A percentile compares a stretch with the other conserved stretches of the same genome.
Conservation (phyloP, 2,888 invertebrate genomes). For the Dryadula phaetusa region DNA sequence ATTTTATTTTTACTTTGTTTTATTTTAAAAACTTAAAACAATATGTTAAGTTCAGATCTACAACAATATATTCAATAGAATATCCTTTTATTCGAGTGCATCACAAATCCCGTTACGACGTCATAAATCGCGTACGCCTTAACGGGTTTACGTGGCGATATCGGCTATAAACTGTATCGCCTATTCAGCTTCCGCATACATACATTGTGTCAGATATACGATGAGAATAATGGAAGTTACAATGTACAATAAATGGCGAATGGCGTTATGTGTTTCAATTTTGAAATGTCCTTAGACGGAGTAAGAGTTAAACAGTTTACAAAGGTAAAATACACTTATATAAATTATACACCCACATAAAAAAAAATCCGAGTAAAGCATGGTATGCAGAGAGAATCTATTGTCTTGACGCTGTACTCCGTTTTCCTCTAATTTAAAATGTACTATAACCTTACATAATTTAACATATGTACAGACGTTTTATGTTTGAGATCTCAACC, state of each 20-base stretch:
- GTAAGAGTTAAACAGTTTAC: background rate
- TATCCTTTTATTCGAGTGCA: conserved; percentile 26
- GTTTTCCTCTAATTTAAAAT: background rate
- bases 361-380: too few relatives aligned
- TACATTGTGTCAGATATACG: conserved; percentile 17
- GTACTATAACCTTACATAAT: too few relatives aligned
- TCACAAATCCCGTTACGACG: conserved; percentile 27
- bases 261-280: conserved; percentile 2
- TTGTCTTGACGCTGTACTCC: background rate
- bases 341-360: too few relatives aligned
- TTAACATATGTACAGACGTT: too few relatives aligned
- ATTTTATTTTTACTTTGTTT: too few relatives aligned
- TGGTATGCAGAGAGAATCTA: background rate
- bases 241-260: conserved; percentile 14
- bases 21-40: too few relatives aligned
- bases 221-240: conserved; percentile 23
- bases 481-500: too few relatives aligned
- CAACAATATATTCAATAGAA: conserved; percentile 14
- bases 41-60: too few relatives aligned
- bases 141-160: conserved; percentile 48
- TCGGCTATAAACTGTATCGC: conserved; percentile 51
- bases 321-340: too few relatives aligned
- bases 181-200: conserved; percentile 30
- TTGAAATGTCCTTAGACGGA: background rate
- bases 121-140: conserved; percentile 28